A percentile compares a stretch with the other conserved stretches of the same genome.
phyloP scores from a whole-genome alignment of 2,888 invertebrate genomes.

The Leuctra nigra region DNA sequence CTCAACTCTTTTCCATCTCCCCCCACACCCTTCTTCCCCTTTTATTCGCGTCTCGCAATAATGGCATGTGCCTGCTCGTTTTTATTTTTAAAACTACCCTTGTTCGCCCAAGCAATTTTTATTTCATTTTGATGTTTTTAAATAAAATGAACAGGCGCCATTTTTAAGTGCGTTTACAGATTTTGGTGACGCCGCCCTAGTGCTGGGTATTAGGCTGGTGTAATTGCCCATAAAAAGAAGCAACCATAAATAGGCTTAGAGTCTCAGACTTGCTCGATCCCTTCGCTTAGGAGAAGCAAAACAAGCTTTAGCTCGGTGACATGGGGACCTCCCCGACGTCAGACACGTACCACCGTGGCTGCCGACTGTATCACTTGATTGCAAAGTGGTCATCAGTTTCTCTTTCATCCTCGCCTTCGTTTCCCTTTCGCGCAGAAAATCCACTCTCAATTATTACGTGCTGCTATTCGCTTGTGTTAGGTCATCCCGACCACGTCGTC shows the following conservation, averaged over 20 bases:
- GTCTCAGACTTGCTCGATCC: too few relatives aligned
- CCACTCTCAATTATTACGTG: constrained; percentile 16
- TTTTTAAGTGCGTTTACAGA: constrained; percentile 20
- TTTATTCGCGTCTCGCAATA: constrained; percentile 13
- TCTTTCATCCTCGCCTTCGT: constrained; percentile 7
- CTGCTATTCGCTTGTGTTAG: background rate
- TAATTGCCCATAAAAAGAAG: constrained; percentile 14
- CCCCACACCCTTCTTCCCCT: constrained; percentile 2
- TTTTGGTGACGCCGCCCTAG: constrained; percentile 2
- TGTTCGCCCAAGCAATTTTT: constrained; percentile 7
- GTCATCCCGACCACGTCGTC: constrained; percentile 15
- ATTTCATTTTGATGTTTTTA: constrained; percentile 18
- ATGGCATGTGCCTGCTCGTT: constrained; percentile 15
- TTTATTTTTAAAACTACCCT: constrained; percentile 17
- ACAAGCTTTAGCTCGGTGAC: too few relatives aligned
- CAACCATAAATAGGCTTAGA: background rate
- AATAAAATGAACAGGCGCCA: constrained; percentile 19
- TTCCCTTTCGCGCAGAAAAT: constrained; percentile 14
- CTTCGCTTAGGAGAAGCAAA: too few relatives aligned
- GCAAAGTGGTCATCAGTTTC: constrained; percentile 9
- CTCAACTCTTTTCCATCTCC: background rate
- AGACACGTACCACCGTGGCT: background rate
- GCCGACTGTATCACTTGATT: background rate
- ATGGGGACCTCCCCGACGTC: too few relatives aligned
- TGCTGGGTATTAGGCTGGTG: constrained; percentile 6